Evolutionary conservation across 2,113 vertebrate species (phyloP).

Genomic region (Rhinopomastus cyanomelas): DNA sequence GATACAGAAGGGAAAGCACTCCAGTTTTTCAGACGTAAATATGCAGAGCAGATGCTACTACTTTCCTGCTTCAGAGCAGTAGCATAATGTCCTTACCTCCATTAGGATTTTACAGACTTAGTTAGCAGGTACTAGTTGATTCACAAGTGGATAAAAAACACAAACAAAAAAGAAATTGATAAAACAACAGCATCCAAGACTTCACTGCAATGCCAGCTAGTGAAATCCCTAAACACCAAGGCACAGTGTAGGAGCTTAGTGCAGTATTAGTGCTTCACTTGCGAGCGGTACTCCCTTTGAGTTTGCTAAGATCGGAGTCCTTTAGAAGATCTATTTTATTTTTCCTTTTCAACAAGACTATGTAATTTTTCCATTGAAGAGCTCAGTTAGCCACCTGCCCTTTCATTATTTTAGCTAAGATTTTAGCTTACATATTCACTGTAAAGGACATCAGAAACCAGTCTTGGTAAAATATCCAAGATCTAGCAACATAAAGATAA

Average conservation of each 20-base stretch:
- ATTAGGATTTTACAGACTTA: background rate
- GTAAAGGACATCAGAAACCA: background rate
- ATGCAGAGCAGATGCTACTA: background rate
- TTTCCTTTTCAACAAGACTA: background rate
- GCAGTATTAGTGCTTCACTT: background rate
- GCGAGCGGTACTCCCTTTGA: accelerated
- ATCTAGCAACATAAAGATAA: background rate
- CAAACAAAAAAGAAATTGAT: background rate
- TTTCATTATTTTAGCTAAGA: background rate
- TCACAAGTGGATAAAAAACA: accelerated
- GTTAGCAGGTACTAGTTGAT: background rate
- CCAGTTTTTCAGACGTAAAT: background rate
- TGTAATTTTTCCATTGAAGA: background rate
- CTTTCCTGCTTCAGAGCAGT: background rate
- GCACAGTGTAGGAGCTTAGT: background rate
- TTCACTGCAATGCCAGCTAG: background rate
- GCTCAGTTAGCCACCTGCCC: background rate
- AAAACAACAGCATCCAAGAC: background rate
- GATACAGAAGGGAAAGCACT: background rate
- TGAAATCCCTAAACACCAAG: background rate
- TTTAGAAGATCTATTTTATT: background rate
- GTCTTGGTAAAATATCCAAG: background rate
- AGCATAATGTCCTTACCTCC: background rate
- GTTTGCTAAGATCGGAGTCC: background rate
- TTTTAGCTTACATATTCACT: background rate